These are phyloP conservation scores for Danio jaintianensis DNA, from an alignment of 2,797 vertebrate species.

Conservation along the genomic window DNA sequence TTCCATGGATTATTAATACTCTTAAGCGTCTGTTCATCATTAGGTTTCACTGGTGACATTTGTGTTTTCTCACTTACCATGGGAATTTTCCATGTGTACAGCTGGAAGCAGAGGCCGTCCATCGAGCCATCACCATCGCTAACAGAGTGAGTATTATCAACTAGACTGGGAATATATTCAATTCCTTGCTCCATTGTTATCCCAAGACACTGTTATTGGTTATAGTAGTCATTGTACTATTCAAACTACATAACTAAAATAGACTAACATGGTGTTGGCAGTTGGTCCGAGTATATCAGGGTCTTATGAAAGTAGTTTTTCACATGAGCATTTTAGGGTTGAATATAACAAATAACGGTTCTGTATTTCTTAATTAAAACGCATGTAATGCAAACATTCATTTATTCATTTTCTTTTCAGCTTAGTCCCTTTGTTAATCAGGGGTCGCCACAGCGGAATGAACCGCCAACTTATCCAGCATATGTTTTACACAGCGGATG, in stretches of 20 bases:
- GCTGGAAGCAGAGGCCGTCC: constrained; percentile 95
- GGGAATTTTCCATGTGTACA: constrained; percentile 66
- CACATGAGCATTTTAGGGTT: not conserved
- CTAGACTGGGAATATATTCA: not conserved
- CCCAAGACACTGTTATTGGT: too few relatives aligned
- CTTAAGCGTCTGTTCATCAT: constrained; percentile 32
- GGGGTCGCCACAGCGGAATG: too few relatives aligned
- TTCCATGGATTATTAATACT: constrained; percentile 51
- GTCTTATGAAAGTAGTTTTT: not conserved
- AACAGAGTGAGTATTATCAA: constrained; percentile 86
- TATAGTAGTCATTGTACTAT: too few relatives aligned
- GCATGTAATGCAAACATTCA: not conserved
- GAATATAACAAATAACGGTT: not conserved
- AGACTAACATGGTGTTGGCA: not conserved
- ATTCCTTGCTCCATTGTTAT: not conserved
- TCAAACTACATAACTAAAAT: not conserved
- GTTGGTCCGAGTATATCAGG: too few relatives aligned
- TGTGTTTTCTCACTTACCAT: constrained; percentile 38
- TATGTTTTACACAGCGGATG: too few relatives aligned
- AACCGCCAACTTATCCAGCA: too few relatives aligned
- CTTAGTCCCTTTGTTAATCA: too few relatives aligned
- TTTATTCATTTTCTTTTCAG: too few relatives aligned
- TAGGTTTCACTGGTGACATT: constrained; percentile 43
- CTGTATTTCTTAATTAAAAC: not conserved
- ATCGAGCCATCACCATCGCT: constrained; percentile 92